Conservation (phyloP, 1,140 invertebrate genomes). For the Wiebesia pumilae region DNA sequence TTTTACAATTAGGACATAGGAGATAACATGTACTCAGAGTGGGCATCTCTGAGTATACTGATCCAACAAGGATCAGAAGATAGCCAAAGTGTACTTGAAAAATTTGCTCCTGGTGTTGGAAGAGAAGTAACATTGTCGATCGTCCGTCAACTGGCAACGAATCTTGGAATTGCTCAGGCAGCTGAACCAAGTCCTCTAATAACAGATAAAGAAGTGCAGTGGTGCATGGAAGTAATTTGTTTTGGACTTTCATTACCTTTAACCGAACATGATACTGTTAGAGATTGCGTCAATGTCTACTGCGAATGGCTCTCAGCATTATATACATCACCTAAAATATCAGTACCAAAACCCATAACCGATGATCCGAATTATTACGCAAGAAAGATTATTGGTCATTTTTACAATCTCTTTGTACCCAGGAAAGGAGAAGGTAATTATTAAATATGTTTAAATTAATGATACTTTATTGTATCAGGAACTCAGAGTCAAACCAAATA, state of each 20-base stretch:
- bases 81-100: conserved; percentile 89
- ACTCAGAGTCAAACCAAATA: background rate
- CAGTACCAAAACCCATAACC: conserved; percentile 89
- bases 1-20: conserved; percentile 63
- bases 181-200: conserved; percentile 84
- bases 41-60: conserved; percentile 84
- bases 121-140: conserved; percentile 89
- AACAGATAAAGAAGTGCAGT: conserved; percentile 89
- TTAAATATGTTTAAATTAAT: conserved; percentile 38
- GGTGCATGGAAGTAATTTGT: conserved; percentile 95
- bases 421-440: conserved; percentile 88
- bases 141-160: conserved; percentile 86
- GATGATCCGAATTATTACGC: conserved; percentile 95
- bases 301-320: conserved; percentile 96
- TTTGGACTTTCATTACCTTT: conserved; percentile 93
- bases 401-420: conserved; percentile 97
- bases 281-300: conserved; percentile 97
- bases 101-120: conserved; percentile 85
- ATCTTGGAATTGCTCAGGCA: conserved; percentile 84
- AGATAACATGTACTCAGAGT: conserved; percentile 90
- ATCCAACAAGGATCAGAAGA: conserved; percentile 81
- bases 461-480: background rate
- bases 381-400: conserved; percentile 92
- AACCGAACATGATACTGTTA: conserved; percentile 92
- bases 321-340: conserved; percentile 86